These are phyloP conservation scores for Enteromius fasciolatus DNA, from an alignment of 2,797 vertebrate genomes.

Conservation along the genomic window DNA sequence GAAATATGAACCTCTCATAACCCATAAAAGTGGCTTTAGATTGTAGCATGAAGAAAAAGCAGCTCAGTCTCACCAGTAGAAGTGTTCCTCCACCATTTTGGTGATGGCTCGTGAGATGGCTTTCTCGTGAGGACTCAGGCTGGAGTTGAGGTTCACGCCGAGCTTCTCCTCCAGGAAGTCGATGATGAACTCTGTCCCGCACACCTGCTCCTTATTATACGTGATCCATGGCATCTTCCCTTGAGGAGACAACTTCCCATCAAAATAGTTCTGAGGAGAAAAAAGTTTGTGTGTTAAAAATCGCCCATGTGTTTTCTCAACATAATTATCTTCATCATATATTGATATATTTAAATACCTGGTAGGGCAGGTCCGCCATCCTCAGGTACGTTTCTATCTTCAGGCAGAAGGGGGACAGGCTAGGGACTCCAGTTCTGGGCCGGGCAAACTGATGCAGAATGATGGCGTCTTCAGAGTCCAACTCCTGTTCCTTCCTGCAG, in stretches of 20 bases:
- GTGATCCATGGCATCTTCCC: constrained; percentile 99
- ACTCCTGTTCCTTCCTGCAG: constrained; percentile 93
- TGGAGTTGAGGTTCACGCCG: constrained; percentile 91
- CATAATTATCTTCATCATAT: background rate
- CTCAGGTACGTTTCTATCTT: constrained; percentile 98
- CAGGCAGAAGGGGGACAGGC: constrained; percentile 96
- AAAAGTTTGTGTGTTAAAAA: background rate
- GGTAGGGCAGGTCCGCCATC: constrained; percentile 97
- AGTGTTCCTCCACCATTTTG: constrained; percentile 98
- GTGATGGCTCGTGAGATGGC: constrained; percentile 91
- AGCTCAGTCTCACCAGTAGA: constrained; percentile 89
- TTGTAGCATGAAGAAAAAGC: background rate
- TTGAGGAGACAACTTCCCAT: constrained; percentile 96
- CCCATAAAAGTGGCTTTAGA: background rate
- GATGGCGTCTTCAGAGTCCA: constrained; percentile 96
- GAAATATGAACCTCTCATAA: too few species aligned
- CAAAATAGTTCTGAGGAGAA: constrained; percentile 91
- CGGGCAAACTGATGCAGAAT: constrained; percentile 98
- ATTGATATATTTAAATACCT: constrained; percentile 76
- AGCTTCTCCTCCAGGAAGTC: constrained; percentile 97
- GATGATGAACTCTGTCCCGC: constrained; percentile 95
- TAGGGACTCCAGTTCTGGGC: constrained; percentile 89
- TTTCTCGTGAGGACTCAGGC: constrained; percentile 88
- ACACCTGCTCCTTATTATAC: constrained; percentile 93
- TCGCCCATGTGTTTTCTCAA: background rate